phyloP scores from a whole-genome alignment of 1,140 invertebrate genomes.

The Aphaenogaster rudis region DNA sequence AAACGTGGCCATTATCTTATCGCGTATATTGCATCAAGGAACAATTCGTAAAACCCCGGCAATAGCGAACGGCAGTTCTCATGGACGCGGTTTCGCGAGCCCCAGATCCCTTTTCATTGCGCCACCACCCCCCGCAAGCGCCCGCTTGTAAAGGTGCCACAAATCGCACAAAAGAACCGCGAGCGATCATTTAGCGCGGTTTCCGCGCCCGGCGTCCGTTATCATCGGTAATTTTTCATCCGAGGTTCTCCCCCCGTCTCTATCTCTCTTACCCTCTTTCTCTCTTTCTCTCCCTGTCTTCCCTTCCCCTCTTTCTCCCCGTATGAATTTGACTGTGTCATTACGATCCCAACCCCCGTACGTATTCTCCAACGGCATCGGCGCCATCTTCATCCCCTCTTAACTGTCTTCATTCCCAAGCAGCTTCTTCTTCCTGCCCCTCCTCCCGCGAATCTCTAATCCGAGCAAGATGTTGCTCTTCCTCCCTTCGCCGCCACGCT shows the following conservation, averaged over 20 bases:
- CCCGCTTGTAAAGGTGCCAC: conserved; percentile 59
- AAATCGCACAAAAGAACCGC: conserved; percentile 66
- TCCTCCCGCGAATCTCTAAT: conserved; percentile 72
- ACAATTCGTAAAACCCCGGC: conserved; percentile 61
- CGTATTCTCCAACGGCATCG: conserved; percentile 51
- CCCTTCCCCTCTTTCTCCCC: conserved; percentile 32
- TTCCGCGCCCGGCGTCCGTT: conserved; percentile 63
- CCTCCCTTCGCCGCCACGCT: background rate
- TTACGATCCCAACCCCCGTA: conserved; percentile 61
- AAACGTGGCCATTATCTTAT: conserved; percentile 57
- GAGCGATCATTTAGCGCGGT: conserved; percentile 68
- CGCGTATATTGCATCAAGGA: conserved; percentile 51
- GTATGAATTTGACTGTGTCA: conserved; percentile 77
- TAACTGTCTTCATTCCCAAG: conserved; percentile 64
- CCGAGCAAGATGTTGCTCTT: conserved; percentile 80
- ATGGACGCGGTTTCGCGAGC: conserved; percentile 39
- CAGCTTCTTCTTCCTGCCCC: conserved; percentile 51
- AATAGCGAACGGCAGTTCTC: conserved; percentile 54
- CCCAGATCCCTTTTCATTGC: conserved; percentile 27
- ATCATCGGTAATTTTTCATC: conserved; percentile 77
- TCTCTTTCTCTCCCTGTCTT: background rate
- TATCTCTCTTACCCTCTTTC: conserved; percentile 2
- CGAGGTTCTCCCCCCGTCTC: conserved; percentile 17
- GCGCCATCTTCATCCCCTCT: conserved; percentile 63
- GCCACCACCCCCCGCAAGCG: background rate